Evolutionary conservation across 2,113 vertebrate genomes (phyloP), one percentile per base, ranked within the genome.

Genomic region (Mirounga angustirostris): DNA sequence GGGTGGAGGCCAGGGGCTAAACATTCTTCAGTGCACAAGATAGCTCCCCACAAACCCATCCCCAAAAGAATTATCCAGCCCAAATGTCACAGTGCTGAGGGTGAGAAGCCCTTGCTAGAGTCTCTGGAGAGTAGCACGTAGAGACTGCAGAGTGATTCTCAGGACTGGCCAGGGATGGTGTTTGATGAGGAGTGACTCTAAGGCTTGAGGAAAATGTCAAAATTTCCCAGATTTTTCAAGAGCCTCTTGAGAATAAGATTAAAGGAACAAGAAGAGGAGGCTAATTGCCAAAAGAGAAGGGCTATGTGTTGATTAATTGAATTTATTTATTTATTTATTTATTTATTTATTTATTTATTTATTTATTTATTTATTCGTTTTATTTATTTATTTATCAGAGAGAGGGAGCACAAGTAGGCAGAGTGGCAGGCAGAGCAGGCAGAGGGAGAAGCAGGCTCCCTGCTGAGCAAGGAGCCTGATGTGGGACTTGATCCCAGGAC

Each of bases 171-270:
- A 54, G 19, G 2, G 2, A 36, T 36, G 21, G 15, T 24, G 18
- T 65, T 56, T 86, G 22, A 15, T 88, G 24, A 67, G 11, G 33
- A 11, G 5, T 43, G 11, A 46, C 36, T 65, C 58, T 13, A 56
- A 56, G 16, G 54, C 43, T 95, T 84, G n/a, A 78, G 86, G 69
- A 90, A 94, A 87, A 91, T 65, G 7, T 91, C 13, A 81, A 91
- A 76, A 67, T 21, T 58, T 58, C 26, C 26, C 18, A 76, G n/a
- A 67, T 33, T 67, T 87, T 82, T 80, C 5, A 76, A 95, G 74
- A 59, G 1, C 26, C 8, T 76, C 40, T 87, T 81, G 40, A 82
- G 73, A 69, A 93, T 86, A 81, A 90, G 14, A 73, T 63, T 15
- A 67, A 85, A 95, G n/a, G 9, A 36, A 52, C 46, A 89, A 40